phyloP scores from a whole-genome alignment of 2,888 invertebrate genomes.

The Cerastis leucographa region DNA sequence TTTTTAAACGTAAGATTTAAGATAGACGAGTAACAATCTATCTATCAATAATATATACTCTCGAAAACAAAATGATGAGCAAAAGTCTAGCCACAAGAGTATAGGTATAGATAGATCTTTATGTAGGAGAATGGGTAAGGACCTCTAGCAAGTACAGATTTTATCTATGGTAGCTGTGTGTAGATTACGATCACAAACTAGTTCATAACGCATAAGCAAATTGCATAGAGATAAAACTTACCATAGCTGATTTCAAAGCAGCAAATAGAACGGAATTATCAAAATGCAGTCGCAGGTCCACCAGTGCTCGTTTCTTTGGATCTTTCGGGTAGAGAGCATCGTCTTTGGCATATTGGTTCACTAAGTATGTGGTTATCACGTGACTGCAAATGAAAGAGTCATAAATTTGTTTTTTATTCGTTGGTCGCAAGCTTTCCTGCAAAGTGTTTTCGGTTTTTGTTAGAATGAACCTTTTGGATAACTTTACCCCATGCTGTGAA shows the following conservation, averaged over 20 bases:
- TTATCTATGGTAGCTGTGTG: neutral
- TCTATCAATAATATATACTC: too few relatives aligned
- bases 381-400: constrained; percentile 87
- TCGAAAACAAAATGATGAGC: too few relatives aligned
- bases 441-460: too few relatives aligned
- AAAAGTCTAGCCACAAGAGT: too few relatives aligned
- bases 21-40: too few relatives aligned
- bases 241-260: constrained; percentile 76
- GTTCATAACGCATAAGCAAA: neutral
- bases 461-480: too few relatives aligned
- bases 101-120: too few relatives aligned
- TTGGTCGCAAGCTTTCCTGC: neutral
- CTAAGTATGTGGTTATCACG: constrained; percentile 91
- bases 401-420: too few relatives aligned
- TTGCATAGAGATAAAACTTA: constrained; percentile 52
- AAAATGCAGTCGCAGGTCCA: constrained; percentile 90
- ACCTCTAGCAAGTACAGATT: too few relatives aligned
- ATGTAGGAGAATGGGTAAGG: too few relatives aligned
- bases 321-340: constrained; percentile 90
- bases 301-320: constrained; percentile 83
- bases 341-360: constrained; percentile 90
- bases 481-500: too few relatives aligned
- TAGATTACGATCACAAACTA: neutral
- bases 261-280: constrained; percentile 89
- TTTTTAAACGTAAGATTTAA: too few relatives aligned